Evolutionary conservation across 1,140 invertebrate species (phyloP), one percentile per base, ranked within the genome.

Genomic region (Penaeus vannamei): DNA sequence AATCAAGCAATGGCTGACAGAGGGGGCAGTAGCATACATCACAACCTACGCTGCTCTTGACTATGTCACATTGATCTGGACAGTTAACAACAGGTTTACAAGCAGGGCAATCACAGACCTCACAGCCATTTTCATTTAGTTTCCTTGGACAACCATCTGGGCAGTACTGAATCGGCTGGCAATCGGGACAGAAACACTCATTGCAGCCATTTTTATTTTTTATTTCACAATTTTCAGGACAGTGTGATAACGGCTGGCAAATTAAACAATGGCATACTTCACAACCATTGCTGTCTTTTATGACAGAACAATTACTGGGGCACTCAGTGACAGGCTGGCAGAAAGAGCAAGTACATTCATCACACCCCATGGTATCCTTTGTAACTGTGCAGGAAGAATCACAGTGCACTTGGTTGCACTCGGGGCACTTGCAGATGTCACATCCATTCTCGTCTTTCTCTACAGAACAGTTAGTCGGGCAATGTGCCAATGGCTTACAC

Each of bases 351-450:
- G 42, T 20, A 14, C 72, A 76, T 29, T 76, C 29, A 17, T 76
- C n/a, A 76, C 72, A 76, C 20, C 72, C 26, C 2, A 5, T 76
- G 19, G 0, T 1, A 22, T 29, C 72, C 42, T 32, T 76, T 32
- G 29, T 36, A 76, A 76, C 72, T 20, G 29, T 29, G 72, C 72
- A 76, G 4, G 2, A 12, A 76, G 72, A 12, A 22, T 76, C 26
- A 14, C 72, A 76, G 10, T 29, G 19, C 19, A 36, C 8, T 76
- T 29, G 26, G 19, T 29, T 17, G 10, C 72, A 76, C 12, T 3
- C 29, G 14, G 72, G 72, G 26, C 72, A 76, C 5, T 76, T 76
- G 72, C 72, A 76, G 26, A 76, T 22, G 26, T 76, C 72, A 76
- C 72, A 76, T 26, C 72, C 72, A 36, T 20, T 8, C 20, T 76